Base-by-base conservation (phyloP, 2,113 vertebrate species). In the Hystrix brachyura region DNA sequence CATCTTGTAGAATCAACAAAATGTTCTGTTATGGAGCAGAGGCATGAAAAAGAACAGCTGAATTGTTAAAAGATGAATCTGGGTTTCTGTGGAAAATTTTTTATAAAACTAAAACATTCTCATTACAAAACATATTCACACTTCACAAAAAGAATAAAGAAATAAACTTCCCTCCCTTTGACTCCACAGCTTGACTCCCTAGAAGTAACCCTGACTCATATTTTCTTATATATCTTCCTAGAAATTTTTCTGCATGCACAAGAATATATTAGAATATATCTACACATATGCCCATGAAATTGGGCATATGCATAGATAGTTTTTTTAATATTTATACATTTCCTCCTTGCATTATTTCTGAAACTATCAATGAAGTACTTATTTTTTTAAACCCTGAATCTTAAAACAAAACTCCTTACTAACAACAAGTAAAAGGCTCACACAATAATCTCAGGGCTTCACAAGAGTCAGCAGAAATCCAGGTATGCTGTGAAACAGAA, bases 401-500 rank as follows among this genome's bases (percentile, higher is more conserved):
- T 78, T 98, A 98, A 98, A 98, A 64, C 83, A 94, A 96, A 96
- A 80, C 86, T 97, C 96, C 94, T 76, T 95, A 53, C 87, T 93
- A 98, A 97, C 81, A 98, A 98, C 57, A 94, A 84, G 21, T 93
- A 97, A 97, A 98, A 96, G 6, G 94, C 90, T 96, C 96, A 79
- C 90, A 94, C 81, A 96, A 96, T 69, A 97, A 59, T 96, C 87
- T 86, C 82, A 91, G 51, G 96, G 87, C 97, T 96, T 97, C 60
- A 95, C 82, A 94, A 96, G 95, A 96, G 87, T 97, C 96, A 98
- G 92, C 96, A 98, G 96, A 98, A 97, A 97, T 98, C 96, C 97
- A 98, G 97, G 97, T 98, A 97, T 87, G 96, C 97, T 95, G 94
- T 97, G 98, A 96, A 98, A 98, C 98, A 98, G 97, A 98, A 98